Evolutionary conservation across 2,888 invertebrate species (phyloP), one percentile per base, ranked within the genome.

Genomic region (Dexiosoma caninum): DNA sequence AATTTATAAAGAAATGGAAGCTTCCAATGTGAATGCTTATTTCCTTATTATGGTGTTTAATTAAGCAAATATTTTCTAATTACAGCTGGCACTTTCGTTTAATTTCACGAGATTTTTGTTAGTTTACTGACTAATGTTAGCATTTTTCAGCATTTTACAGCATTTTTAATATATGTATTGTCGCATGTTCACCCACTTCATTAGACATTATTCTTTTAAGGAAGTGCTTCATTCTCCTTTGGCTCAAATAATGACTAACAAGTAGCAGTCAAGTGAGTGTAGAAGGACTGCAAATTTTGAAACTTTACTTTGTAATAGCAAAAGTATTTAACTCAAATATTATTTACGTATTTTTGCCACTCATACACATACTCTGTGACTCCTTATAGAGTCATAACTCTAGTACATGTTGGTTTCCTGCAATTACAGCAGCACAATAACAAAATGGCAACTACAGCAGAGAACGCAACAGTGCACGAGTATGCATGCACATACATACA

Each of bases 241-340:
- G 46, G 21, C 42, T 30, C 2, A 10, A 19, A 16, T 27, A 69
- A 44, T 14, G 16, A 51, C 42, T 32, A 6, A n/a, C 51, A 53
- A 9, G 37, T 27, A 27, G 10, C 14, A 21, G 53, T 44, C 37
- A 79, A 74, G 72, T 67, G 55, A 78, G 55, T 49, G 57, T 19
- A 37, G 2, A 21, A 60, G 16, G 46, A 55, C 53, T 46, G 9
- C 5, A 69, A 75, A 49, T 32, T 75, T 37, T 30, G 37, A 35
- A 51, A 53, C 35, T 57, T 44, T 19, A 49, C 76, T 44, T 59
- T 64, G 27, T 35, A 57, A 37, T 42, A 40, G 51, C 40, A 71
- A 55, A 76, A 69, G 62, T 55, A 51, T 81, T 81, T 81, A 62
- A 51, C 57, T 64, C 69, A 42, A 49, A 57, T 37, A 72, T 57